Conservation (phyloP, 2,888 invertebrate genomes). For the Cephonodes hylas region DNA sequence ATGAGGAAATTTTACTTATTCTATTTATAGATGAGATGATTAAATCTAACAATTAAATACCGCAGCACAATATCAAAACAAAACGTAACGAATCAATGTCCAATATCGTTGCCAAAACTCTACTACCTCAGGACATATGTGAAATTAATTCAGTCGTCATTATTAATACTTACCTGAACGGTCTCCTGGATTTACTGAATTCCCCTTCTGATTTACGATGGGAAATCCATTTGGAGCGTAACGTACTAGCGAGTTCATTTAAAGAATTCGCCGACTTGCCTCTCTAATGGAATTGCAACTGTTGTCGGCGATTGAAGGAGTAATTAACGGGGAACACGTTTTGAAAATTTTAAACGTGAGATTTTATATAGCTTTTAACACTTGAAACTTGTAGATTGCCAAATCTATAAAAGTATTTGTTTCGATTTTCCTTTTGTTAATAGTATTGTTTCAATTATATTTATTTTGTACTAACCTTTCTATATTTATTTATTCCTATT, state of each 20-base stretch:
- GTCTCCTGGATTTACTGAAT: conserved; percentile 38
- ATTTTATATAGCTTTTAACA: not conserved
- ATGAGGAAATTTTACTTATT: no score
- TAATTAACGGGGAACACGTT: not conserved
- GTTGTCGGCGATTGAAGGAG: not conserved
- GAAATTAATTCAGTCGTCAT: conserved; percentile 37
- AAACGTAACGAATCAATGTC: not conserved
- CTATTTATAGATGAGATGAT: no score
- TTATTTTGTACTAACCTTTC: no score
- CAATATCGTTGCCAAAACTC: not conserved
- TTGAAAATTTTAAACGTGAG: not conserved
- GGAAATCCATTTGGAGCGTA: conserved; percentile 33
- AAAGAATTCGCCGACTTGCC: conserved; percentile 20
- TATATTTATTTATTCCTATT: no score
- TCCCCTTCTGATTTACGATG: conserved; percentile 39
- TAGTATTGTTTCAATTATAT: no score
- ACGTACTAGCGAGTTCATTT: conserved; percentile 27
- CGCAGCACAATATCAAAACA: no score
- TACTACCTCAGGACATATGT: conserved; percentile 22
- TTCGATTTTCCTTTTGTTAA: no score
- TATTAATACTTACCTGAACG: conserved; percentile 40
- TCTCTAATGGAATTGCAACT: conserved; percentile 6
- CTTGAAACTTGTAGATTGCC: not conserved
- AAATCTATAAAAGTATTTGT: no score
- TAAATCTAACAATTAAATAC: no score